phyloP scores from a whole-genome alignment of 2,888 invertebrate genomes.

The Phymatocera aterrima region DNA sequence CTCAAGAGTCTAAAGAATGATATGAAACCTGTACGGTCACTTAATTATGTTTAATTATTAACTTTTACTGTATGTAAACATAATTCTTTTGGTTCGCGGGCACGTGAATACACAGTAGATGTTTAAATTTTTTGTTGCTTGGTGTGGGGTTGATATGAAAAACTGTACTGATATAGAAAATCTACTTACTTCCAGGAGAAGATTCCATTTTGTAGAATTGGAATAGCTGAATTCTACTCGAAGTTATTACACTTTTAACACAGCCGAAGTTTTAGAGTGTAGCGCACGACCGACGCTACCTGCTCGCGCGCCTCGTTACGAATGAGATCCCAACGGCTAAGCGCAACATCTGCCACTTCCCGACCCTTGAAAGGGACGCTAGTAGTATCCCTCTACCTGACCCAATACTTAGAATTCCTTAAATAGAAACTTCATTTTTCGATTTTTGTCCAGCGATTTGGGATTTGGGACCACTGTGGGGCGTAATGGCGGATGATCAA shows the following conservation, averaged over 20 bases:
- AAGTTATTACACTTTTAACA: conserved; percentile 9
- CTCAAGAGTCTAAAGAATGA: conserved; percentile 31
- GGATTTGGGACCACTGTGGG: conserved; percentile 28
- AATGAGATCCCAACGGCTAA: conserved; percentile 31
- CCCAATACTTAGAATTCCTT: conserved; percentile 19
- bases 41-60: conserved; percentile 1
- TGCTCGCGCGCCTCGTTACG: conserved; percentile 3
- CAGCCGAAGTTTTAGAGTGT: not conserved
- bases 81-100: conserved; percentile 4
- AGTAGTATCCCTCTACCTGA: conserved; percentile 28
- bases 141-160: not conserved
- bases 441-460: conserved; percentile 28
- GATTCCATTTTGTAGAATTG: conserved; percentile 1
- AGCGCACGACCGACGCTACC: conserved; percentile 16
- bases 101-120: conserved; percentile 4
- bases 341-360: conserved; percentile 20
- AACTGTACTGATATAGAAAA: not conserved
- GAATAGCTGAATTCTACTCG: conserved; percentile 14
- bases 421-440: conserved; percentile 34
- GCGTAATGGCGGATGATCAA: too few relatives aligned
- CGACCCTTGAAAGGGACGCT: conserved; percentile 20
- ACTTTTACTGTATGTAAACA: conserved; percentile 25
- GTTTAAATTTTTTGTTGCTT: conserved; percentile 5
- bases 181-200: not conserved
- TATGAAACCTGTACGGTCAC: not conserved